Base-by-base conservation (phyloP, 64 coral and sea anemone genomes). In the Astreopora myriophthalma region DNA sequence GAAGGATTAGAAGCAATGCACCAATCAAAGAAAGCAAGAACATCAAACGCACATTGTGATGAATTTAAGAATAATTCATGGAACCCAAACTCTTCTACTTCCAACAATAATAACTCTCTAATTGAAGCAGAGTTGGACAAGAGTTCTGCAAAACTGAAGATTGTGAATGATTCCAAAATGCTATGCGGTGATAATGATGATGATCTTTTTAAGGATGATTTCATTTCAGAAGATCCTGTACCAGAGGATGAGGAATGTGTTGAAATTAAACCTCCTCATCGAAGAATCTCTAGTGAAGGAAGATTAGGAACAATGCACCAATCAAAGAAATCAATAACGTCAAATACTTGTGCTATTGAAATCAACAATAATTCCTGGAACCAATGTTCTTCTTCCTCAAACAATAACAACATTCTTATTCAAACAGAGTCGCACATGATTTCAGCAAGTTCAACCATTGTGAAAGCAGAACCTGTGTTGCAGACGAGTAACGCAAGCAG, bases 161-260 rank as follows among this genome's bases (percentile, higher is more conserved):
- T 32, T 63, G 44, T 69, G 33, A 36, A 40, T 25, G 48, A 73
- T 84, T 8, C 12, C 2, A 52, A 73, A 10, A 86, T 86, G 64
- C 17, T 48, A 16, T 25, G 81, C 49, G 36, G 33, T 58, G 89
- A 26, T 79, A 61, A 83, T 51, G 89, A 91, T 16, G 23, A 64
- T 64, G 61, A 64, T 1, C 71, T 91, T 40, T 81, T 91, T 68
- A 76, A 91, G 0, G 65, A 91, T 82, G 89, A 86, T 66, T 86
- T 86, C 68, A 38, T 71, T 37, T 22, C 48, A 71, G 66, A 83
- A 0, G 75, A 91, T 38, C 32, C 32, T 8, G 48, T 34, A 3
- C 11, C 30, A 25, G 33, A 87, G 13, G 66, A 70, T 72, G 20
- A 34, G 30, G 38, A 73, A 27, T 74, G 33, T 25, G 19, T 73